Base-by-base conservation (phyloP, 2,888 invertebrate species). In the Timema podura region DNA sequence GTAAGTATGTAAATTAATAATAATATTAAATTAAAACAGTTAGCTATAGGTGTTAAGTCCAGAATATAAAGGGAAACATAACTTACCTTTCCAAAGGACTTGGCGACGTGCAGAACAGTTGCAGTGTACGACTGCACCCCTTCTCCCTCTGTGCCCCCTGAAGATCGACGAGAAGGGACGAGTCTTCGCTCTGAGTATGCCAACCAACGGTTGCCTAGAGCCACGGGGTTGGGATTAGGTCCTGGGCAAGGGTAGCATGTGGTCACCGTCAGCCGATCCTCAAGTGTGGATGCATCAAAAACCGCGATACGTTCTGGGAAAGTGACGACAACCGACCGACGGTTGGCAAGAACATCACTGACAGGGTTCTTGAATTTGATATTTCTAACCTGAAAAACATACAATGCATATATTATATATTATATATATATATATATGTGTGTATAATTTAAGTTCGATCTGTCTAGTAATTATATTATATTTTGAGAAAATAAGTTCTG, bases 311-410 rank as follows among this genome's bases (percentile, higher is more conserved):
- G 89, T 82, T 96, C 96, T 66, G 90, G 85, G 82, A 97, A 96
- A 0, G 94, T 91, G 5, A 95, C 90, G 15, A 93, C 92, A 65
- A 98, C 87, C 10, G 93, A 93, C 72, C 92, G 88, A 76, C 91
- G 90, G 83, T 96, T 96, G n/a, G 93, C 93, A 75, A 92, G 81
- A 72, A 97, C 91, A 79, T 95, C 95, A 77, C 92, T 85, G 68
- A 97, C 91, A 1, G 91, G 90, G 80, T 91, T 94, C 83, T 95
- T 95, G 84, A 96, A 97, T 82, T 95, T 95, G 76, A 95, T 93
- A 79, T 90, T 91, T 80, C 95, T 95, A 15, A 92, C 89, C 86
- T 92, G 82, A 65, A 72, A 75, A 74, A 69, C 48, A 15, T 45
- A 65, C n/a, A 46, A 65, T 1, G n/a, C n/a, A n/a, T n/a, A n/a